These are phyloP conservation scores for Monodelphis domestica DNA, from an alignment of 2,797 vertebrate species.

Conservation along the genomic window DNA sequence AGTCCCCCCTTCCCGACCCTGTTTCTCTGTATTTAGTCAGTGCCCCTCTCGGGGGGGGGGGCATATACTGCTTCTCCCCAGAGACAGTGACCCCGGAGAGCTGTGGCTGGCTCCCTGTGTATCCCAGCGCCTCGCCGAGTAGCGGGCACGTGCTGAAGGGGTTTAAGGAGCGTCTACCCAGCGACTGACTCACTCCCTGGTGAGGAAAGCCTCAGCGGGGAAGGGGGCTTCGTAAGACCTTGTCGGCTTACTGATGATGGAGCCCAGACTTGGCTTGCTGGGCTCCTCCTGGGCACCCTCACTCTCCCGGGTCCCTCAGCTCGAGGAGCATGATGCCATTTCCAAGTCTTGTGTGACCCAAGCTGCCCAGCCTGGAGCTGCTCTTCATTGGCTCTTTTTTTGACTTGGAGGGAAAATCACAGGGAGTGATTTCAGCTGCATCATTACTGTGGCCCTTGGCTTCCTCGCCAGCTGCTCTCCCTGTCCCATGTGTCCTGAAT, in stretches of 20 bases:
- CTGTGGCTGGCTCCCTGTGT: too few species aligned
- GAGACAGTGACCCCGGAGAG: neutral
- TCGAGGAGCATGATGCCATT: neutral
- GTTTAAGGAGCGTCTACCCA: neutral
- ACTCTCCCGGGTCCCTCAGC: neutral
- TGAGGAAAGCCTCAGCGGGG: neutral
- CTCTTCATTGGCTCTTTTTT: neutral
- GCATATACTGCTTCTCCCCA: neutral
- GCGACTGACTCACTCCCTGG: neutral
- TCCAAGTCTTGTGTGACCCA: neutral
- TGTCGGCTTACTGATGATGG: neutral
- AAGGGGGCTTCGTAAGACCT: neutral
- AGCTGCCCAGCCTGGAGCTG: neutral
- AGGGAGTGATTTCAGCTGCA: neutral
- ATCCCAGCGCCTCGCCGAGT: too few species aligned
- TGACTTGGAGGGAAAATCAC: neutral
- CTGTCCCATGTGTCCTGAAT: neutral
- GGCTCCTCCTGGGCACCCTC: neutral
- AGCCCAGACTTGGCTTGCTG: neutral
- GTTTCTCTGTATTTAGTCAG: neutral
- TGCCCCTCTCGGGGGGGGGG: neutral
- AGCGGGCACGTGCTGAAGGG: too few species aligned
- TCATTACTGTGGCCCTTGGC: neutral
- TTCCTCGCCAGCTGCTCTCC: neutral
- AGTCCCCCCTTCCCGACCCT: neutral